Evolutionary conservation across 2,113 vertebrate genomes (phyloP).

Genomic region (Rhineura floridana): DNA sequence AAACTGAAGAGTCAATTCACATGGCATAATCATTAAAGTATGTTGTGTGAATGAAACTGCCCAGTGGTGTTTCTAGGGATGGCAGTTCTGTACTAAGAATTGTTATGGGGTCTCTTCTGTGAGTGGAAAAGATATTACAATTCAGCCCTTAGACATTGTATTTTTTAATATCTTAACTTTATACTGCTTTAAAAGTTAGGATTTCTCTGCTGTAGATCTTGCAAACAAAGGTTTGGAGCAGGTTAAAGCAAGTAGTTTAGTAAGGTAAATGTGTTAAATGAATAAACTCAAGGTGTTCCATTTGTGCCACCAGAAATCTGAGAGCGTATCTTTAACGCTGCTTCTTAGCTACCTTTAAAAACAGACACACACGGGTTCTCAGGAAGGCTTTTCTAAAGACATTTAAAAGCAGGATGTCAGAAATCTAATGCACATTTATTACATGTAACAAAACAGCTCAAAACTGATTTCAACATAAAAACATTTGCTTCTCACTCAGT

Average conservation of each 20-base stretch:
- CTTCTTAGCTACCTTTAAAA: background rate
- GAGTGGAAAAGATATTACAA: background rate
- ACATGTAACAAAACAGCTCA: background rate
- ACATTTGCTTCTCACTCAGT: background rate
- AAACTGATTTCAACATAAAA: background rate
- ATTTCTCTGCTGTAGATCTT: background rate
- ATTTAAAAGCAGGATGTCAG: background rate
- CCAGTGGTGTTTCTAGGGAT: background rate
- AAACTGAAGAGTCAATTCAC: background rate
- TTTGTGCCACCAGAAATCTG: background rate
- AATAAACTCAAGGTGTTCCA: background rate
- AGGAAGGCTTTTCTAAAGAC: background rate
- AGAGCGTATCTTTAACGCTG: background rate
- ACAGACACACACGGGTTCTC: background rate
- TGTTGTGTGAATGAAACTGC: background rate
- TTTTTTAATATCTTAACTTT: conserved; percentile 7
- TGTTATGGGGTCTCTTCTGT: background rate
- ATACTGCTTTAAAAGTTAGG: background rate
- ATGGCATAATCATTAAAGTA: background rate
- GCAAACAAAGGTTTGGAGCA: background rate
- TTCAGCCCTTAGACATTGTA: background rate
- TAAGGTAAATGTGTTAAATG: background rate
- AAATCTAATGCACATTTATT: background rate
- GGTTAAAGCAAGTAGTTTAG: background rate
- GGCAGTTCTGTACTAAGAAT: background rate